A percentile compares a stretch with the other conserved stretches of the same genome.
Evolutionary conservation across 2,113 vertebrate species (phyloP).

Genomic region (Perca flavescens): DNA sequence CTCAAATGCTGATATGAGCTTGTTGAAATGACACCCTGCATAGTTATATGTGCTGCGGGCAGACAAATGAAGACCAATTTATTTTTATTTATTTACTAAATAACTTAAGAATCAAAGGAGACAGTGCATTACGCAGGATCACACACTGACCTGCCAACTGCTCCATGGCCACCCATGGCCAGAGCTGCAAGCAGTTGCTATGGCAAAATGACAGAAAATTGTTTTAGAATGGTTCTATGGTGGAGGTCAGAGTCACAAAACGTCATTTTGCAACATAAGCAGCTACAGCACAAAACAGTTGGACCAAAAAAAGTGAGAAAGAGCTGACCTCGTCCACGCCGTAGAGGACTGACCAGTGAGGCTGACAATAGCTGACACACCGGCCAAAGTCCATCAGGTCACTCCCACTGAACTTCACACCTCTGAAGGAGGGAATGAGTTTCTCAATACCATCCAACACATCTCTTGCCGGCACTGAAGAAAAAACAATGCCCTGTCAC

Average conservation of each 20-base stretch:
- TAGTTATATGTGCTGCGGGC: conserved; percentile 94
- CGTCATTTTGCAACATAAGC: neutral
- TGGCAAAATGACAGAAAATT: conserved; percentile 30
- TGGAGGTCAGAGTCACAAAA: neutral
- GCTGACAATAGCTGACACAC: conserved; percentile 83
- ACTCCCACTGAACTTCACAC: conserved; percentile 90
- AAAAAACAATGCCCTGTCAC: neutral
- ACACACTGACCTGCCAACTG: conserved; percentile 91
- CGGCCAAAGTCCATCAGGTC: conserved; percentile 94
- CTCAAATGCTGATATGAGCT: conserved; percentile 88
- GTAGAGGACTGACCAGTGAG: conserved; percentile 86
- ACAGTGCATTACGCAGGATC: neutral
- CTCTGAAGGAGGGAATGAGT: conserved; percentile 91
- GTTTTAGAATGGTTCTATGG: neutral
- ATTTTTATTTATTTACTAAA: neutral
- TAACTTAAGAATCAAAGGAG: neutral
- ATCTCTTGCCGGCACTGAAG: conserved; percentile 87
- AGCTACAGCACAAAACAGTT: neutral
- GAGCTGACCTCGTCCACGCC: conserved; percentile 93
- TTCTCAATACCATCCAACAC: conserved; percentile 88
- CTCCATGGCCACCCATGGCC: conserved; percentile 90
- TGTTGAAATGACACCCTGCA: conserved; percentile 83
- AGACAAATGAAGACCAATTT: conserved; percentile 6
- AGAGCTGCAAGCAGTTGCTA: conserved; percentile 93
- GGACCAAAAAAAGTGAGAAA: neutral